A percentile compares a stretch with the other conserved stretches of the same genome.
Evolutionary conservation across 2,113 vertebrate genomes (phyloP).

Genomic region (Rhinopomastus cyanomelas): DNA sequence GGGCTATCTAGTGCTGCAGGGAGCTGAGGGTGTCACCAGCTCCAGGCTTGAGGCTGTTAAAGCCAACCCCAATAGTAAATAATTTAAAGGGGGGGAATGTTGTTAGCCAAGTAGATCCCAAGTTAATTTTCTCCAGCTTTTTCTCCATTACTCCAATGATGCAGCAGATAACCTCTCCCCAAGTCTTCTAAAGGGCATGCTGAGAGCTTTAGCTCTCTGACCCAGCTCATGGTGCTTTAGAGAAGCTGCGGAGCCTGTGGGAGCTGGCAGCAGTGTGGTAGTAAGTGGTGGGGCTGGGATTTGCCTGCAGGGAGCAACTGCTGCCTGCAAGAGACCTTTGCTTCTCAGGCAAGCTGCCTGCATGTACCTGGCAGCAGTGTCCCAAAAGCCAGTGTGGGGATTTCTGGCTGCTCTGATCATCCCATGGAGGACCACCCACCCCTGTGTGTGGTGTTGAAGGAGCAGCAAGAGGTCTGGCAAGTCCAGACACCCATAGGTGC

Average conservation of each 20-base stretch:
- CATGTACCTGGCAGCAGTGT: neutral
- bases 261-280: neutral
- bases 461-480: neutral
- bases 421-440: neutral
- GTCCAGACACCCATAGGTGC: neutral
- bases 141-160: neutral
- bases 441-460: neutral
- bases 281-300: neutral
- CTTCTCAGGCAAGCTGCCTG: neutral
- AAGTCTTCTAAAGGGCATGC: neutral
- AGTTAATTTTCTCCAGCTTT: neutral
- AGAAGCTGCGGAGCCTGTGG: neutral
- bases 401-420: neutral
- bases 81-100: fast-evolving
- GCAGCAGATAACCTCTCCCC: neutral
- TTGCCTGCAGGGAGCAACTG: neutral
- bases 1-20: neutral
- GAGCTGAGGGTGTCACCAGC: neutral
- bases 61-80: neutral
- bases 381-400: neutral
- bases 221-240: neutral
- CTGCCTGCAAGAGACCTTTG: neutral
- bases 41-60: neutral
- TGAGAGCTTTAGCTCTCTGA: neutral
- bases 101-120: neutral